Evolutionary conservation across 2,797 vertebrate species (phyloP).

Genomic region (Enteromius argenteus): DNA sequence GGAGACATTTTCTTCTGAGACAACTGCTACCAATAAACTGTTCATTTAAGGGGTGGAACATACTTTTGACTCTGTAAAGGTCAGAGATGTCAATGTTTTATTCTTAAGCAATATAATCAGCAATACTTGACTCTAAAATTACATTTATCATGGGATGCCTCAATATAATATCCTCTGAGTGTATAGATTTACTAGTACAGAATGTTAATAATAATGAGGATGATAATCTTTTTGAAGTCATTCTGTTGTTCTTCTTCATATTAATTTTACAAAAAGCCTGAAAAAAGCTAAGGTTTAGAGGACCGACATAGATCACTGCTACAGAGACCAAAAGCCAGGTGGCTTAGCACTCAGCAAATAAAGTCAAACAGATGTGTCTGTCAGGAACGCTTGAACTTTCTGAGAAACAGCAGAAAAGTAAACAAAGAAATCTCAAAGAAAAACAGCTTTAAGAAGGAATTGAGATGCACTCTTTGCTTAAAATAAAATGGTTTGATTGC

Average conservation of each 20-base stretch:
- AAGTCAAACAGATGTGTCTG: slow-evolving; percentile 36
- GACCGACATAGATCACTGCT: slow-evolving; percentile 28
- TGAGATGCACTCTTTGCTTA: neutral
- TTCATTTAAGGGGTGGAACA: neutral
- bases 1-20: slow-evolving; percentile 1
- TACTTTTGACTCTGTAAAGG: slow-evolving; percentile 1
- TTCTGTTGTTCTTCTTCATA: neutral
- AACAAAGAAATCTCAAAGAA: slow-evolving; percentile 36
- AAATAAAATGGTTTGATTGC: slow-evolving; percentile 2
- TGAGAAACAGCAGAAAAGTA: slow-evolving; percentile 27
- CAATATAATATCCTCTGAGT: neutral
- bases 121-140: neutral
- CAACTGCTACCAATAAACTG: neutral
- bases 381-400: slow-evolving; percentile 34
- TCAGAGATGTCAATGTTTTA: neutral
- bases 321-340: slow-evolving; percentile 49
- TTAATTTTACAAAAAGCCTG: neutral
- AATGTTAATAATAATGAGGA: neutral
- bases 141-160: slow-evolving; percentile 1
- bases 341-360: slow-evolving; percentile 48
- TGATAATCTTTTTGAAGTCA: neutral
- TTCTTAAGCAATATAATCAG: neutral
- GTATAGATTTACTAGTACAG: neutral
- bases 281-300: slow-evolving; percentile 6
- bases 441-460: slow-evolving; percentile 33